Evolutionary conservation across 2,888 invertebrate genomes (phyloP).

Genomic region (Chymomyza amoena): DNA sequence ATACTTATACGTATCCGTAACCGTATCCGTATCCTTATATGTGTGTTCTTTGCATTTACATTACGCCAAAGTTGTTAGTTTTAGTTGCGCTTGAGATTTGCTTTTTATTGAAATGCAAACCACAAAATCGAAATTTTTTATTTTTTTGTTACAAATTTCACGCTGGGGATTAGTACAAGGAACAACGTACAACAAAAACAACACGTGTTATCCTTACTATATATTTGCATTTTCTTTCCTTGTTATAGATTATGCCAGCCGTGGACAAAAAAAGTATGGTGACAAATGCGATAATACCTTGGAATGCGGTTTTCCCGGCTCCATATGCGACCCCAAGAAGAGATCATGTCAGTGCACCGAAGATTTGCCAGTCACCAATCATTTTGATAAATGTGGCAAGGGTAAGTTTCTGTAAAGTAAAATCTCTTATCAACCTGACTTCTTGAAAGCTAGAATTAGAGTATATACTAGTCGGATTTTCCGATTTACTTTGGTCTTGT

Average conservation of each 20-base stretch:
- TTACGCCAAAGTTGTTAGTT: slow-evolving; percentile 8
- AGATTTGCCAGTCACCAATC: slow-evolving; percentile 88
- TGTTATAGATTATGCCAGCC: slow-evolving; percentile 80
- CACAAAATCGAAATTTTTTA: slow-evolving; percentile 45
- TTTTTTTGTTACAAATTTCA: slow-evolving; percentile 60
- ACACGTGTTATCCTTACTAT: slow-evolving; percentile 29
- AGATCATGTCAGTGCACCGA: slow-evolving; percentile 87
- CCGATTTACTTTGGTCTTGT: not conserved
- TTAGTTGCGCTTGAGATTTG: not conserved
- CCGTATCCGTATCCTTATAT: not conserved
- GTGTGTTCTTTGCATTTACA: not conserved
- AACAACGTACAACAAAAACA: not conserved
- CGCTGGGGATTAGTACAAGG: slow-evolving; percentile 53
- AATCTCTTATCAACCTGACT: too few relatives aligned
- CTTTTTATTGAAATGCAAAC: slow-evolving; percentile 1
- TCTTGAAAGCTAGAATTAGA: too few relatives aligned
- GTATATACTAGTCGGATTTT: too few relatives aligned
- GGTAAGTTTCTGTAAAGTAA: slow-evolving; percentile 81
- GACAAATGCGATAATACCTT: slow-evolving; percentile 85
- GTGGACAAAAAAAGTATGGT: slow-evolving; percentile 85
- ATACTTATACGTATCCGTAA: not conserved
- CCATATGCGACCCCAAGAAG: slow-evolving; percentile 85
- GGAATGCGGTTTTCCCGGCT: slow-evolving; percentile 88
- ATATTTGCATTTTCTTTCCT: not conserved
- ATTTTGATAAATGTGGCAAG: slow-evolving; percentile 91